A percentile compares a stretch with the other conserved stretches of the same genome.
phyloP scores from a whole-genome alignment of 2,113 vertebrate species.

The Alaudala cheleensis region DNA sequence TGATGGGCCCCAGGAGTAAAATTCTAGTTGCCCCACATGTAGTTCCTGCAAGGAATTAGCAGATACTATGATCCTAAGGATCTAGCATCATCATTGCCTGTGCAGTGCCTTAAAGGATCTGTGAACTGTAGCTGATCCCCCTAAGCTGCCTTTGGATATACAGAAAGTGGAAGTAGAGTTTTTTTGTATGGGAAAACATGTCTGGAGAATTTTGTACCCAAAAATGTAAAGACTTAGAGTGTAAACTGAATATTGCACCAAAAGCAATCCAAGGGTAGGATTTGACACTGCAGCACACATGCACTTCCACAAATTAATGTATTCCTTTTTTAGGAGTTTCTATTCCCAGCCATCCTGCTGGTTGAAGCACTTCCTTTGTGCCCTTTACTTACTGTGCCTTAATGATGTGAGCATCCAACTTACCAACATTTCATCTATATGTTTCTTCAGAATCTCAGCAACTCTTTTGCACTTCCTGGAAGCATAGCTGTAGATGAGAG shows the following conservation, averaged over 20 bases:
- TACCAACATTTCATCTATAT: slow-evolving; percentile 87
- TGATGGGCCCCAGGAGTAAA: neutral
- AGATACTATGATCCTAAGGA: neutral
- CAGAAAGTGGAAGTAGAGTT: neutral
- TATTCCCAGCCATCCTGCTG: neutral
- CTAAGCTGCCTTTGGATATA: neutral
- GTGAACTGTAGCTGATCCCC: neutral
- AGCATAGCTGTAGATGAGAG: slow-evolving; percentile 82
- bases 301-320: neutral
- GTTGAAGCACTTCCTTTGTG: neutral
- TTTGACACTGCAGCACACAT: neutral
- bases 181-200: neutral
- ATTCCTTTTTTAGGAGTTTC: neutral
- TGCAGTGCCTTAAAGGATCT: neutral
- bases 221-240: neutral
- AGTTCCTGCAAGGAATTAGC: neutral
- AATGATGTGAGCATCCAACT: neutral
- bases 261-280: neutral
- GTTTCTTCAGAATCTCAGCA: slow-evolving; percentile 81
- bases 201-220: neutral
- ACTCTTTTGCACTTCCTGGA: slow-evolving; percentile 80
- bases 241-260: neutral
- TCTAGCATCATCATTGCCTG: neutral
- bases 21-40: neutral
- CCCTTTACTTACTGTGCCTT: neutral